phyloP scores from a whole-genome alignment of 1,140 invertebrate genomes.

The Lasaia peninsularis region DNA sequence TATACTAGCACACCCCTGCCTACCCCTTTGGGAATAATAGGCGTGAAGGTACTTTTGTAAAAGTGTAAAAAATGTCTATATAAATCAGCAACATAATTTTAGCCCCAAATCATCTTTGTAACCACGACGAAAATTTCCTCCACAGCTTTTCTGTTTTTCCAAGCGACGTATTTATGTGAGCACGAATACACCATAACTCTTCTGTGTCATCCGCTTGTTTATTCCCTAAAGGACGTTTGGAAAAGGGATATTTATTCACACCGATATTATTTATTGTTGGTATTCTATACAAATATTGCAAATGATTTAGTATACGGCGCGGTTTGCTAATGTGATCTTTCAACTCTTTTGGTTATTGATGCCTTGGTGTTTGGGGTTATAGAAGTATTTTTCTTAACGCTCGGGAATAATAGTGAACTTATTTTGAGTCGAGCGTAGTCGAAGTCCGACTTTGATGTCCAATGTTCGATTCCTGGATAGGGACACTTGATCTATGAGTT shows the following conservation, averaged over 20 bases:
- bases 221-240: slow-evolving; percentile 18
- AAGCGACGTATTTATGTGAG: slow-evolving; percentile 16
- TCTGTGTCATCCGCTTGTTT: slow-evolving; percentile 18
- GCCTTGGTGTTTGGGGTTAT: background rate
- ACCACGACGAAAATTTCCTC: slow-evolving; percentile 6
- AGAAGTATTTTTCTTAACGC: too few relatives aligned
- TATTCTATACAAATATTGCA: slow-evolving; percentile 2
- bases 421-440: too few relatives aligned
- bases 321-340: slow-evolving; percentile 1
- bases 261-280: slow-evolving; percentile 13
- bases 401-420: too few relatives aligned
- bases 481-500: too few relatives aligned
- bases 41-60: too few relatives aligned
- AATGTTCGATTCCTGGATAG: too few relatives aligned
- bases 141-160: slow-evolving; percentile 16
- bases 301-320: background rate
- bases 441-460: too few relatives aligned
- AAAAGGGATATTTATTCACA: slow-evolving; percentile 17
- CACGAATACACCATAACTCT: slow-evolving; percentile 15
- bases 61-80: background rate
- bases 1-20: too few relatives aligned
- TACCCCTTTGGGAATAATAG: too few relatives aligned
- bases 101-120: slow-evolving; percentile 4
- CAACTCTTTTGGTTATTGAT: background rate
- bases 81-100: slow-evolving; percentile 6